Base-by-base conservation (phyloP, 2,113 vertebrate species). In the Xenotilapia caudafasciata region DNA sequence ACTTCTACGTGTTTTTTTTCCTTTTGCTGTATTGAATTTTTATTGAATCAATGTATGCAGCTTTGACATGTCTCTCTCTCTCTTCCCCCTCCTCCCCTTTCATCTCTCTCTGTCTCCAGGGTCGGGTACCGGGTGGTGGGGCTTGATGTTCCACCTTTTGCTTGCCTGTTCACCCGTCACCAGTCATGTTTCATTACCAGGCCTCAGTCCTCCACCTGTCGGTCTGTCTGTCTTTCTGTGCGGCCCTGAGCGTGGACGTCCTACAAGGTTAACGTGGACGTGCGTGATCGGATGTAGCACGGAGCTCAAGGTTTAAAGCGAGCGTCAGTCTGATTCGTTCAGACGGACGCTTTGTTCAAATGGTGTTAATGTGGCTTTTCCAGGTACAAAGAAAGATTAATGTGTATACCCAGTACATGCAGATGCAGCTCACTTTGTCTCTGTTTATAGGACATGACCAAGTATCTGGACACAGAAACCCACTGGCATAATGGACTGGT, bases 181-280 rank as follows among this genome's bases (percentile, higher is more conserved):
- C 83, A 83, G 92, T 92, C 92, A 85, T 92, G 91, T 93, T 93
- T 94, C 93, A 94, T 95, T 94, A 94, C 55, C 79, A 84, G 84
- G 77, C 86, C 40, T 90, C 86, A 49, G 82, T 89, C 90, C 80
- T 87, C 55, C 33, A 83, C 73, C 77, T 83, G 87, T 87, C 88
- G 35, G 81, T 51, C 80, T 82, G 54, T 81, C 79, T 68, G 2
- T 79, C 60, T 86, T 6, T 38, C 58, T 54, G 23, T 54, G 54
- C 53, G 8, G 82, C 82, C 62, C n/a, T 83, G 83, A 54, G 53
- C 53, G 33, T 45, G 60, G 56, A 58, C n/a, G 49, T 55, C 80
- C 81, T 83, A 13, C 75, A 83, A 82, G 90, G 89, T 87, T 79
- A 90, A 89, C 65, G 5, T 23, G 82, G 87, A 84, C 77, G 68